Evolutionary conservation across 2,797 vertebrate genomes (phyloP), one percentile per base, ranked within the genome.

Genomic region (Parotocinclus haroldoi): DNA sequence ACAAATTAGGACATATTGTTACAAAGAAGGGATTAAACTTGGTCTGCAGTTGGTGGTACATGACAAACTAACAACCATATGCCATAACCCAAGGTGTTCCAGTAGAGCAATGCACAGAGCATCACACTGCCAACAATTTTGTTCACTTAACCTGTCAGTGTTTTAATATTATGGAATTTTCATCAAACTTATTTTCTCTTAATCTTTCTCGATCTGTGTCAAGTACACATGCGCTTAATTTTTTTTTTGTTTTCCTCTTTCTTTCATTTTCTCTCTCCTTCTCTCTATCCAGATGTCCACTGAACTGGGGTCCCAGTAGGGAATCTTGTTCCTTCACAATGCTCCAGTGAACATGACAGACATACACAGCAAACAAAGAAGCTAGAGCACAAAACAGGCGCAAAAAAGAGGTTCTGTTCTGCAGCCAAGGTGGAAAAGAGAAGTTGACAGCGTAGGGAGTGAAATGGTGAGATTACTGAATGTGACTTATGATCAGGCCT

Each of bases 271-370:
- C 61, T 53, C 54, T 9, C 48, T 45, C 27, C 64, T 51, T 57
- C 56, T 38, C 14, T 65, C 61, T 48, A 58, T 76, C 78, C 80
- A 81, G 84, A 81, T 78, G 72, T 75, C 76, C 85, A 87, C 83
- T 89, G 87, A 88, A 87, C 87, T 84, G 68, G 63, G 77, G 66
- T 77, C 79, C 85, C 59, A 69, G 83, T 76, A 78, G 84, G 88
- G 81, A 84, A 80, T 72, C 87, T 83, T 90, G 88, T 89, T 87
- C 81, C 80, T 84, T 76, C 61, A 85, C 71, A 40, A 57, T 79
- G 82, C 87, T 83, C 78, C 81, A 75, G 76, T 85, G 86, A 86
- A 88, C 86, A 88, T 85, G 86, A 88, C 81, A 84, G 87, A 85
- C 85, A 70, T 77, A 73, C 83, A 82, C 77, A 81, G 80, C 77